Evolutionary conservation across 30 jellyfish, hydroid and myxozoan genomes (phyloP).

Genomic region (Pseudorhiza aurosa): DNA sequence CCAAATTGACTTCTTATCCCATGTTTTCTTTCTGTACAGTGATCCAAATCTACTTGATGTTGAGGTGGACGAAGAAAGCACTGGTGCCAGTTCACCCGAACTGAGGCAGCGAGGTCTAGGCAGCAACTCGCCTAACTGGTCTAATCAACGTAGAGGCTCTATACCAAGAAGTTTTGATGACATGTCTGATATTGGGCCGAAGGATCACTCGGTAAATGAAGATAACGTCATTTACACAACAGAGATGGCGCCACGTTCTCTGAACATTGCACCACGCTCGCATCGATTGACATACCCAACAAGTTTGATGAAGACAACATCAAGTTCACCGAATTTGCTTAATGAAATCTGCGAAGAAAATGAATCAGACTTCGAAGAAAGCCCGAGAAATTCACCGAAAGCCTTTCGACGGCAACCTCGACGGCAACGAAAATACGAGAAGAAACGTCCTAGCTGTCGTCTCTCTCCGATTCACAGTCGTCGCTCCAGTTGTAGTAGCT

Average conservation of each 20-base stretch:
- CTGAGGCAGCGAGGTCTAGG: constrained; percentile 16
- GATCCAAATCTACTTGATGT: constrained; percentile 69
- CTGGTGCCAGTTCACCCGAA: constrained; percentile 69
- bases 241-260: constrained; percentile 77
- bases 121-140: constrained; percentile 13
- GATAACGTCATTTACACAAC: constrained; percentile 50
- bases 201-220: constrained; percentile 43
- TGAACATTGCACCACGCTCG: constrained; percentile 70
- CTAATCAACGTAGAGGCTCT: constrained; percentile 29
- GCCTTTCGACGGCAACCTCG: constrained; percentile 70
- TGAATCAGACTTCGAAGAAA: constrained; percentile 93
- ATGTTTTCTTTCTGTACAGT: constrained; percentile 13
- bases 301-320: constrained; percentile 60
- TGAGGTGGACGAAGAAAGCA: constrained; percentile 30
- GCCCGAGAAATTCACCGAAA: constrained; percentile 93
- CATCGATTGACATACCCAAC: constrained; percentile 85
- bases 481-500: constrained; percentile 96
- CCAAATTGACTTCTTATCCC: too few species aligned
- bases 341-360: constrained; percentile 93
- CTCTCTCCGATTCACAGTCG: constrained; percentile 98
- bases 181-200: constrained; percentile 54
- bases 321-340: constrained; percentile 92
- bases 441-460: constrained; percentile 85
- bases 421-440: constrained; percentile 85
- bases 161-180: constrained; percentile 70